Percentiles rank a stretch among this genome's conserved stretches.
phyloP scores from a whole-genome alignment of 2,888 invertebrate genomes.

The Anoncus sp. region DNA sequence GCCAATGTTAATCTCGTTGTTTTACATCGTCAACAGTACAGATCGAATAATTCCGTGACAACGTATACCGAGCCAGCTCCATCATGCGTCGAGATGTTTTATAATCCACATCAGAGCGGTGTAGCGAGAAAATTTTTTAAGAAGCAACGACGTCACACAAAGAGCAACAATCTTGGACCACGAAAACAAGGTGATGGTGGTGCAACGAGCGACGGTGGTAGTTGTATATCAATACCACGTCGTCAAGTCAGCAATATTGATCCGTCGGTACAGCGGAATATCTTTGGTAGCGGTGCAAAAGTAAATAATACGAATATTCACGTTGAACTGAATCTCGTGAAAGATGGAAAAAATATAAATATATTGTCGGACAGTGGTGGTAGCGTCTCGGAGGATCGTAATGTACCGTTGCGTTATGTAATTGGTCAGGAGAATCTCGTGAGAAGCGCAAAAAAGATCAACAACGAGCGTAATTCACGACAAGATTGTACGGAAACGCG shows the following conservation, averaged over 20 bases:
- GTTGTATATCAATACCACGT: slow-evolving; percentile 83
- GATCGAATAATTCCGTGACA: slow-evolving; percentile 88
- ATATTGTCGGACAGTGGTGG: slow-evolving; percentile 87
- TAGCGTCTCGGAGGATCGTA: slow-evolving; percentile 77
- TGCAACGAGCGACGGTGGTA: slow-evolving; percentile 85
- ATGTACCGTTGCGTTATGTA: slow-evolving; percentile 79
- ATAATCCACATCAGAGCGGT: slow-evolving; percentile 97
- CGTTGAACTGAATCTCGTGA: slow-evolving; percentile 87
- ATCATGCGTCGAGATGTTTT: slow-evolving; percentile 91
- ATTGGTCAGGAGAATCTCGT: slow-evolving; percentile 81
- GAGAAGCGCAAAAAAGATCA: slow-evolving; percentile 72
- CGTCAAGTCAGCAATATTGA: slow-evolving; percentile 85
- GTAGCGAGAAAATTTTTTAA: slow-evolving; percentile 97
- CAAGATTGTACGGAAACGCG: slow-evolving; percentile 50
- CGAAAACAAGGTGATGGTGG: slow-evolving; percentile 86
- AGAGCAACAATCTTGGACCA: slow-evolving; percentile 89
- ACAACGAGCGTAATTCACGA: slow-evolving; percentile 68
- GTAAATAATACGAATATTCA: slow-evolving; percentile 93
- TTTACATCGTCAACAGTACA: slow-evolving; percentile 89
- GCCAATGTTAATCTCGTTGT: slow-evolving; percentile 89
- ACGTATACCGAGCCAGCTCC: slow-evolving; percentile 86
- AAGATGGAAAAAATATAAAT: slow-evolving; percentile 87
- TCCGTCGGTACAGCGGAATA: slow-evolving; percentile 82
- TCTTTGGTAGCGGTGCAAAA: slow-evolving; percentile 89
- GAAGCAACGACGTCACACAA: slow-evolving; percentile 90